Conservation (phyloP, 53 echinoderm and acorn worm genomes). For the Crossaster papposus region DNA sequence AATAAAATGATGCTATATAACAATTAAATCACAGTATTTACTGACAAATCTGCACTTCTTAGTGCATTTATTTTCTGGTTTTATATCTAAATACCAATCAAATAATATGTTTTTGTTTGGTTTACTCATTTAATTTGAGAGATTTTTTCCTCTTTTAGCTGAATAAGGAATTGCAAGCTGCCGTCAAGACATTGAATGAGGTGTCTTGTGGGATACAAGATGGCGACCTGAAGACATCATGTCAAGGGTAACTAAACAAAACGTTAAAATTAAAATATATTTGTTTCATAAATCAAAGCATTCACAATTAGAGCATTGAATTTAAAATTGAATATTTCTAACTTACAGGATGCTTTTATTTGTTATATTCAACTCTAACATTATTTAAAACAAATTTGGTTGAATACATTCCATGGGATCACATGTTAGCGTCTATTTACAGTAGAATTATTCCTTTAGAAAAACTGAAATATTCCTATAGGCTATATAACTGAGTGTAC, state of each 20-base stretch:
- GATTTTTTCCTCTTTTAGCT: slow-evolving; percentile 5
- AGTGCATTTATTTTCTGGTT: not conserved
- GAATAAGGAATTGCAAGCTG: slow-evolving; percentile 50
- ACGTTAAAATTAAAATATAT: no score
- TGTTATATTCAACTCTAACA: no score
- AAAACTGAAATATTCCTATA: not conserved
- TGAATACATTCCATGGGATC: no score
- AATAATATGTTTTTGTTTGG: not conserved
- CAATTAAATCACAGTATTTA: not conserved
- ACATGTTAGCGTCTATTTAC: no score
- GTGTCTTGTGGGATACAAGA: slow-evolving; percentile 65
- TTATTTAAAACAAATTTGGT: no score
- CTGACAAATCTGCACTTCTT: not conserved
- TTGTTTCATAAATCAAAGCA: no score
- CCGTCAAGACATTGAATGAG: slow-evolving; percentile 58
- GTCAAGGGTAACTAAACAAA: slow-evolving; percentile 51
- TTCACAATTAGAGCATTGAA: no score
- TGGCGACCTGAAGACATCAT: slow-evolving; percentile 63
- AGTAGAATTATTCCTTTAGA: no score
- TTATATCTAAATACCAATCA: not conserved
- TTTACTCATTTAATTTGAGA: not conserved
- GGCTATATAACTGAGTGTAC: not conserved
- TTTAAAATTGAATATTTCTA: no score
- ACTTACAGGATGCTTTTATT: no score
- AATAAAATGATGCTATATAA: not conserved